Conservation (phyloP, 2,888 invertebrate species). For the Eristalis tenax region DNA sequence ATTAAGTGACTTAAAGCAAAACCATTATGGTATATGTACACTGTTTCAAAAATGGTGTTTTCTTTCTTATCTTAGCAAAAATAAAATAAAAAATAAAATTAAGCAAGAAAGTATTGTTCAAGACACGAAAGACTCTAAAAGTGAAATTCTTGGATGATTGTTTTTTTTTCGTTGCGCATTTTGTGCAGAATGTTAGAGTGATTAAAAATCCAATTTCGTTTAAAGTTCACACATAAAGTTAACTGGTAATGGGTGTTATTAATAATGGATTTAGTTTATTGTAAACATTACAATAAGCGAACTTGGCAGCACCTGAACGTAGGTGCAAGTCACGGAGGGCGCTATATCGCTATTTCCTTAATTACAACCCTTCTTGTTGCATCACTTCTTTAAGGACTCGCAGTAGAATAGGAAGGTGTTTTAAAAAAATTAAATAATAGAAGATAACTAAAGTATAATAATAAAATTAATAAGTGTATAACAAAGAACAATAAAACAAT, state of each 20-base stretch:
- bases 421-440: not conserved
- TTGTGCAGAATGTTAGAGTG: not conserved
- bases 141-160: not conserved
- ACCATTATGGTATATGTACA: slow-evolving; percentile 61
- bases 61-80: slow-evolving; percentile 11
- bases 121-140: not conserved
- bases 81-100: not conserved
- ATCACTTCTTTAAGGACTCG: not conserved
- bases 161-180: not conserved
- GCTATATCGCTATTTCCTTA: not conserved
- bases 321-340: not conserved
- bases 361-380: not conserved
- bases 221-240: not conserved
- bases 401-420: not conserved
- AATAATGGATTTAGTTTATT: not conserved
- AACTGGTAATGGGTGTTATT: not conserved
- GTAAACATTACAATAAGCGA: not conserved
- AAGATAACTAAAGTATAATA: not conserved
- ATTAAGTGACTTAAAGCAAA: slow-evolving; percentile 58
- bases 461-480: not conserved
- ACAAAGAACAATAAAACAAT: too few relatives aligned
- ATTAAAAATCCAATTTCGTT: not conserved
- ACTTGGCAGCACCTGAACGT: not conserved
- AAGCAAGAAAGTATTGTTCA: not conserved
- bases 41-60: slow-evolving; percentile 42